Percentiles rank a stretch among this genome's conserved stretches.
phyloP scores from a whole-genome alignment of 2,888 invertebrate genomes.

The Pandemis heparana region DNA sequence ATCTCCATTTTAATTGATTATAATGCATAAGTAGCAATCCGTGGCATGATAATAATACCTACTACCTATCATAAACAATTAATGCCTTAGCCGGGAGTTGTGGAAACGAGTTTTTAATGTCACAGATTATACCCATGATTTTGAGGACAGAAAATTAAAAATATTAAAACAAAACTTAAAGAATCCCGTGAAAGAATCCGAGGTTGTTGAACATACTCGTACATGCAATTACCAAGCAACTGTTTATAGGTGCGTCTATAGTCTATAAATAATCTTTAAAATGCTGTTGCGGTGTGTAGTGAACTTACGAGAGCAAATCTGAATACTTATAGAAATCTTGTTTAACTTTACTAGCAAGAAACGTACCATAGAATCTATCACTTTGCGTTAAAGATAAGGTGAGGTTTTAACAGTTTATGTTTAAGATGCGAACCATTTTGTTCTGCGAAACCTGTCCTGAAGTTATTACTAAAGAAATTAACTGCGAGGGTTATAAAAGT shows the following conservation, averaged over 20 bases:
- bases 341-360: conserved; percentile 9
- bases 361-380: conserved; percentile 10
- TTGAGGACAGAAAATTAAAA: conserved; percentile 1
- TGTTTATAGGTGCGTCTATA: not conserved
- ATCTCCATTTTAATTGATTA: conserved; percentile 12
- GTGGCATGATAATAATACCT: conserved; percentile 12
- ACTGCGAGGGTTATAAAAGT: conserved; percentile 5
- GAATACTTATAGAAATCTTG: conserved; percentile 11
- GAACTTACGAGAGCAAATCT: conserved; percentile 17
- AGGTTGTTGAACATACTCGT: not conserved
- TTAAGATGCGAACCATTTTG: conserved; percentile 21
- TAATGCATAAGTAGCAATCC: conserved; percentile 19
- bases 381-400: conserved; percentile 1
- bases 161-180: not conserved
- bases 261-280: conserved; percentile 23
- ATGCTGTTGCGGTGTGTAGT: conserved; percentile 21
- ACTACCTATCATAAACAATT: conserved; percentile 6
- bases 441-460: conserved; percentile 16
- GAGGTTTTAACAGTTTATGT: conserved; percentile 22
- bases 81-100: not conserved
- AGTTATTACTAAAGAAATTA: conserved; percentile 17
- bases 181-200: not conserved
- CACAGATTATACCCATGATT: not conserved
- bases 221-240: not conserved
- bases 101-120: conserved; percentile 16